Percentiles rank a stretch among this genome's conserved stretches.
These are phyloP conservation scores for Otus sunia DNA, from an alignment of 2,113 vertebrate genomes.

Conservation along the genomic window DNA sequence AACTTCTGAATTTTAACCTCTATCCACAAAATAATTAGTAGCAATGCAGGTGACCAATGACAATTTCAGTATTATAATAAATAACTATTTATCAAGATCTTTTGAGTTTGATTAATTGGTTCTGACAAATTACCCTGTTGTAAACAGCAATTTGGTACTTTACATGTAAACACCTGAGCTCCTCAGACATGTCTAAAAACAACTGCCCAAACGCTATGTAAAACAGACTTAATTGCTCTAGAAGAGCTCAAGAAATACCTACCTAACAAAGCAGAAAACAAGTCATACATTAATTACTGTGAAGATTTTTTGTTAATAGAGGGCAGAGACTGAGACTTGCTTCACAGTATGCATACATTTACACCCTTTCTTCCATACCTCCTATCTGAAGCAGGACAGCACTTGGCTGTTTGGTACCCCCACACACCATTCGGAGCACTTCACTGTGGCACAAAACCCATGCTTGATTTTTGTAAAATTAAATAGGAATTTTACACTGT, in stretches of 20 bases:
- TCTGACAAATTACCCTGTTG: too few relatives aligned
- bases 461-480: not conserved
- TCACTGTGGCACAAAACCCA: not conserved
- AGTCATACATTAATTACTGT: fast-evolving
- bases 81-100: not conserved
- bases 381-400: not conserved
- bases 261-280: not conserved
- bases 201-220: fast-evolving
- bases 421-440: not conserved
- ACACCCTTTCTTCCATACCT: not conserved
- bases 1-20: not conserved
- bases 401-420: not conserved
- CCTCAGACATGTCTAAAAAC: not conserved
- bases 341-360: not conserved
- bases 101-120: not conserved
- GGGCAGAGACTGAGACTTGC: not conserved
- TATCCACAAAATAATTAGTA: not conserved
- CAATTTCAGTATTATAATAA: not conserved
- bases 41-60: not conserved
- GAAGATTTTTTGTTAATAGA: not conserved
- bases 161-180: not conserved
- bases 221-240: not conserved
- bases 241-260: not conserved
- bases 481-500: not conserved
- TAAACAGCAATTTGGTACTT: not conserved